Base-by-base conservation (phyloP, 2,888 invertebrate species). In the Myopa testacea region DNA sequence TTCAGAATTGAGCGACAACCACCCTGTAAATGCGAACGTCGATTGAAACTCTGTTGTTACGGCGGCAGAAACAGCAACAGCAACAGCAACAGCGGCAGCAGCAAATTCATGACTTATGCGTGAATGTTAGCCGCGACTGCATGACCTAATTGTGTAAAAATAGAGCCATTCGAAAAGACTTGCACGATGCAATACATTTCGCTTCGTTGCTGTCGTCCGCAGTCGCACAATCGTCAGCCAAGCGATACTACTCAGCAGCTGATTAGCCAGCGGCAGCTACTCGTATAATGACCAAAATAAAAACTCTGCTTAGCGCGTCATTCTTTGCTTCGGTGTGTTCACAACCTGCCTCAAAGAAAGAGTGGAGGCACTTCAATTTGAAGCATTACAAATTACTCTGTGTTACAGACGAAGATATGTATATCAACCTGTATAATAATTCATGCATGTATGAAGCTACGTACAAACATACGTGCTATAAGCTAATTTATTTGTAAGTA, bases 101-200 rank as follows among this genome's bases (percentile, higher is more conserved):
- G 37, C 26, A 45, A 69, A 37, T 55, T 50, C 55, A 55, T 55
- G 52, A 37, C 45, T 73, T 67, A 68, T 50, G 69, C 70, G 68
- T 70, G 52, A 62, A 72, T 72, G 76, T 68, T 70, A 72, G 55
- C 78, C 45, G 78, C 75, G 77, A 69, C 76, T n/a, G 55, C 75
- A 74, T 80, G 80, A 80, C 80, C 80, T 77, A 80, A 78, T 79
- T 80, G 79, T 79, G 74, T 77, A 79, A 75, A 80, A 80, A 80
- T 80, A 80, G 76, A 63, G 55, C n/a, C 16, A 55, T 14, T 55
- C n/a, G 55, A 4, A 4, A 55, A 55, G 55, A n/a, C 55, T 14
- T 5, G 10, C 62, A 37, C 60, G 52, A 26, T 70, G 45, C 52
- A 45, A 62, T 62, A 40, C 16, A 40, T n/a, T 6, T 40, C 19